Percentiles rank a stretch among this genome's conserved stretches.
Evolutionary conservation across 2,888 invertebrate species (phyloP).

Genomic region (Mechanitis messenoides): DNA sequence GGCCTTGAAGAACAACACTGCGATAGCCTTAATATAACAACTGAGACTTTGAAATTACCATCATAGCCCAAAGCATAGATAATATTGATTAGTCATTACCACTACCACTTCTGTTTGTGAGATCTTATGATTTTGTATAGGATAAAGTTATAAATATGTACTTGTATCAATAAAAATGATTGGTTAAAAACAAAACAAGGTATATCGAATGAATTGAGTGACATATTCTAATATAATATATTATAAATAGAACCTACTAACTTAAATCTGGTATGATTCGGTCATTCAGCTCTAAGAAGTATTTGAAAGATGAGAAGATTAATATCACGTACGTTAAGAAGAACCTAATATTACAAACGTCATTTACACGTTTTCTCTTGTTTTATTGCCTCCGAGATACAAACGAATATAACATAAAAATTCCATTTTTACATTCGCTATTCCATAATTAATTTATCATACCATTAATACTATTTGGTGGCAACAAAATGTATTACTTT

Average conservation of each 20-base stretch:
- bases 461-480: no score
- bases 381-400: neutral
- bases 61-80: constrained; percentile 17
- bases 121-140: no score
- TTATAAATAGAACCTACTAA: neutral
- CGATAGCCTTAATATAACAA: constrained; percentile 23
- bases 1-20: constrained; percentile 17
- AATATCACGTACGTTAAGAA: neutral
- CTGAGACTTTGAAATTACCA: constrained; percentile 23
- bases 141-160: no score
- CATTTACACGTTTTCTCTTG: neutral
- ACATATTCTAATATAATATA: no score
- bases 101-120: neutral
- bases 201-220: no score
- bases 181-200: no score
- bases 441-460: no score
- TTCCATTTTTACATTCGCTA: no score
- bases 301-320: neutral
- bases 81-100: constrained; percentile 13
- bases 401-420: neutral
- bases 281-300: neutral
- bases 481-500: no score
- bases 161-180: no score
- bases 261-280: neutral
- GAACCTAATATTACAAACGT: neutral